Base-by-base conservation (phyloP, 2,888 invertebrate genomes). In the Tridacna gigas region DNA sequence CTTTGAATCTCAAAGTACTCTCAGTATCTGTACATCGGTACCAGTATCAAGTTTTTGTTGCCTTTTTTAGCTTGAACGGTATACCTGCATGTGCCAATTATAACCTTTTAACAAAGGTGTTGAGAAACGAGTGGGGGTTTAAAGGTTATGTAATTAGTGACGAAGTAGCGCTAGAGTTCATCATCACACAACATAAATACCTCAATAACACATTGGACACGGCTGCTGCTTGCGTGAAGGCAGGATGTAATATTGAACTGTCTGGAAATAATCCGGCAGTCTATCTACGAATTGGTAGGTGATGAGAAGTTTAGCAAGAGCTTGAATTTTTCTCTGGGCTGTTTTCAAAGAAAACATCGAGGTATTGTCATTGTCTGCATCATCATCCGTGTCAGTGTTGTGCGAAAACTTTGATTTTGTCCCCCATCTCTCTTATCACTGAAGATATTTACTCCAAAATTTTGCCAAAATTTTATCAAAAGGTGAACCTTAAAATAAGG, bases 131-230 rank as follows among this genome's bases (percentile, higher is more conserved):
- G 66, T 94, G 94, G 93, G 91, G 91, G 15, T 94, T 94, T 84
- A 89, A 84, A 22, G 94, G 94, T 13, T 94, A 93, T 77, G 91
- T 94, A 0, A 89, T 93, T 45, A 93, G 93, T 77, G 94, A 94
- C 79, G 91, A 91, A 63, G 91, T 86, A 11, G 94, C 94, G 11
- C 85, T 94, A 26, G 90, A 91, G 74, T 88, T 89, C 84, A 91
- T 93, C 71, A 90, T 92, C 25, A 65, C 71, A 0, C 79, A 83
- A 20, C 92, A 93, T 76, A 83, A 89, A 45, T 94, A 92, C 84
- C 73, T 84, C n/a, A 89, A 89, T 74, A 90, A 86, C 73, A 83
- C 84, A 11, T 80, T 90, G 12, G 92, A 92, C 60, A 86, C 91
- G 0, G 93, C 90, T 13, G 90, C 90, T 13, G 90, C 87, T 0